A percentile compares a stretch with the other conserved stretches of the same genome.
Conservation (phyloP, 1,140 invertebrate genomes). For the Calliphora vicina region DNA sequence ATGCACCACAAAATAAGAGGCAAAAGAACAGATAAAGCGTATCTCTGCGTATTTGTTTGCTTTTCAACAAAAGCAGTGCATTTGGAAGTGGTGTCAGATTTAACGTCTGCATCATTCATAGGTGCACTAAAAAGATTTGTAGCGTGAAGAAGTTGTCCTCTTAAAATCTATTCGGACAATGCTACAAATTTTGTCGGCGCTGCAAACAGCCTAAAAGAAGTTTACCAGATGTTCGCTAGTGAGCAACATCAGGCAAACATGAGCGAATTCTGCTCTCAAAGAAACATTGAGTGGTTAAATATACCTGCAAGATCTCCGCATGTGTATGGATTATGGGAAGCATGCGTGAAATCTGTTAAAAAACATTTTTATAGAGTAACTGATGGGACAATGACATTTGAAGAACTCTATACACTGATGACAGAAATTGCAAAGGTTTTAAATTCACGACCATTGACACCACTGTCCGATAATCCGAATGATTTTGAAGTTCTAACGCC, state of each 20-base stretch:
- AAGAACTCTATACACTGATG: constrained; percentile 20
- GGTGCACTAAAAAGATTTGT: constrained; percentile 44
- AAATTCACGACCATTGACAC: constrained; percentile 25
- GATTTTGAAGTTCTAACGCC: constrained; percentile 27
- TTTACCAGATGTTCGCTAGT: constrained; percentile 4
- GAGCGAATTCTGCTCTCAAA: neutral
- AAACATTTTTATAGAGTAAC: constrained; percentile 14
- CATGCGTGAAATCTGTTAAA: constrained; percentile 27
- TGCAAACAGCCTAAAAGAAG: constrained; percentile 20
- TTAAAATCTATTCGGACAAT: constrained; percentile 51
- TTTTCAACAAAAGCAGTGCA: constrained; percentile 50
- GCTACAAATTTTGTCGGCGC: constrained; percentile 57
- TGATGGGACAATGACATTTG: constrained; percentile 29
- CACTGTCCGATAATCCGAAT: constrained; percentile 18
- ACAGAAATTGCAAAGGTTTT: constrained; percentile 10
- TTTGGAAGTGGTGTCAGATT: constrained; percentile 48
- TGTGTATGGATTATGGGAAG: constrained; percentile 35
- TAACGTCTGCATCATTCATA: constrained; percentile 44
- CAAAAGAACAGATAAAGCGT: constrained; percentile 28
- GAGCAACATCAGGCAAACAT: neutral
- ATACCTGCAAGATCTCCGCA: constrained; percentile 25
- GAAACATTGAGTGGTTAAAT: constrained; percentile 13
- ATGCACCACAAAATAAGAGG: constrained; percentile 37
- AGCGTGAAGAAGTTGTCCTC: constrained; percentile 38
- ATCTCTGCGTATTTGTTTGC: constrained; percentile 34